Evolutionary conservation across 2,888 invertebrate species (phyloP).

Genomic region (Volucella bombylans): DNA sequence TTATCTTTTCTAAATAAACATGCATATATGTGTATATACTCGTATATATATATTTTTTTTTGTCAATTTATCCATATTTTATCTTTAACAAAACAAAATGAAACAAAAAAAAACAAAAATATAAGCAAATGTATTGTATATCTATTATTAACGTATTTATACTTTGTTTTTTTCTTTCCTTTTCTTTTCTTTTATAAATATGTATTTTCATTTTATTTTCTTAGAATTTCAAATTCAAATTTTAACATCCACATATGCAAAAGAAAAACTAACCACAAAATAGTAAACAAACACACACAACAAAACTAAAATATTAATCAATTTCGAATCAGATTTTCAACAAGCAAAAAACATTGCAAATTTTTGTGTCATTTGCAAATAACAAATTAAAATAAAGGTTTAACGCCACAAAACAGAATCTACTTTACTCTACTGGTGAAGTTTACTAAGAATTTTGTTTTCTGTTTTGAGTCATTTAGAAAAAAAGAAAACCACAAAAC

Average conservation of each 20-base stretch:
- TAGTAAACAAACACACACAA: background rate
- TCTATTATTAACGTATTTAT: conserved; percentile 56
- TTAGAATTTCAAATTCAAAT: conserved; percentile 37
- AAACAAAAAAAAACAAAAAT: conserved; percentile 40
- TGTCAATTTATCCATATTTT: conserved; percentile 39
- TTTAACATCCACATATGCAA: conserved; percentile 27
- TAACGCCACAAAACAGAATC: conserved; percentile 40
- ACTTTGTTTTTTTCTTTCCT: conserved; percentile 33
- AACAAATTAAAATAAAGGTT: background rate
- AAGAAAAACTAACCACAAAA: conserved; percentile 26
- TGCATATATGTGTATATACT: background rate
- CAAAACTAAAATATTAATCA: background rate
- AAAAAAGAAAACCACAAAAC: conserved; percentile 4
- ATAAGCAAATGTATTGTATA: conserved; percentile 67
- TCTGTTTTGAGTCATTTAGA: conserved; percentile 24
- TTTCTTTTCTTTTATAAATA: too few relatives aligned
- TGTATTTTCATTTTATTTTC: conserved; percentile 19
- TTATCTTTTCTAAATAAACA: conserved; percentile 11
- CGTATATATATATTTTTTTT: conserved; percentile 27
- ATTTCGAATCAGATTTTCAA: conserved; percentile 24
- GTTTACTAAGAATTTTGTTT: conserved; percentile 40
- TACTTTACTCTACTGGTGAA: conserved; percentile 52
- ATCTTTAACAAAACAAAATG: conserved; percentile 30
- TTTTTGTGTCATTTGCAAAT: conserved; percentile 42
- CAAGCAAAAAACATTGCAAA: conserved; percentile 16